Evolutionary conservation across 2,797 vertebrate genomes (phyloP), one percentile per base, ranked within the genome.

Genomic region (Danio albolineatus): DNA sequence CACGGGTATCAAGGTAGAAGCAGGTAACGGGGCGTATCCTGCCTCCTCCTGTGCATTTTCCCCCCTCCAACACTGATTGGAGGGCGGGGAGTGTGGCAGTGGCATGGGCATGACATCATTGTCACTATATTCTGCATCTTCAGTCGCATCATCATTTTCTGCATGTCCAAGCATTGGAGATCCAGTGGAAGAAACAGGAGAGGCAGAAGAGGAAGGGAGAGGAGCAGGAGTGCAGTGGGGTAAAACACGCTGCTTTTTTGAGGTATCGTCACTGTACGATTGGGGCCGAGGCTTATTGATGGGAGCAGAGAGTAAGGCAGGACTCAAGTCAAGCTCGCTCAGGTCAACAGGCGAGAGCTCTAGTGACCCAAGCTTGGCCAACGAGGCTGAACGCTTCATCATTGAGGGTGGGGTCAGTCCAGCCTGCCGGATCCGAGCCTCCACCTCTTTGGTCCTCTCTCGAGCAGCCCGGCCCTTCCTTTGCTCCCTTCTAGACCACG

Each of bases 361-460:
- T 89, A 98, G 91, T 83, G 94, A 92, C 89, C 95, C 95, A 83
- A 99, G 93, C 83, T 99, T 99, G 78, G 97, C 95, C 48, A 98
- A 86, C 2, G 97, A 98, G 0, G 96, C 96, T 0, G 98, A 99
- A 38, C 96, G 94, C 85, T 97, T 98, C 95, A 97, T 96, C 51
- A 94, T 91, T 60, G 96, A 96, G 0, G 97, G 95, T 0, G 93
- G 92, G 67, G 95, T 95, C 87, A 96, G 94, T 75, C 95, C 96
- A 0, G 94, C 94, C 21, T 97, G 97, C 66, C 95, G 94, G 19
- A 95, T 92, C 2, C 88, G 92, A 36, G 96, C 94, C 88, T 96
- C 94, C 0, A 96, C 92, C 84, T 96, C 95, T 89, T 92, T 86
- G 0, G 95, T 83, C 16, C 84, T 87, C 60, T 91, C 94, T 86